Base-by-base conservation (phyloP, 2,888 invertebrate genomes). In the Melanotus villosus region DNA sequence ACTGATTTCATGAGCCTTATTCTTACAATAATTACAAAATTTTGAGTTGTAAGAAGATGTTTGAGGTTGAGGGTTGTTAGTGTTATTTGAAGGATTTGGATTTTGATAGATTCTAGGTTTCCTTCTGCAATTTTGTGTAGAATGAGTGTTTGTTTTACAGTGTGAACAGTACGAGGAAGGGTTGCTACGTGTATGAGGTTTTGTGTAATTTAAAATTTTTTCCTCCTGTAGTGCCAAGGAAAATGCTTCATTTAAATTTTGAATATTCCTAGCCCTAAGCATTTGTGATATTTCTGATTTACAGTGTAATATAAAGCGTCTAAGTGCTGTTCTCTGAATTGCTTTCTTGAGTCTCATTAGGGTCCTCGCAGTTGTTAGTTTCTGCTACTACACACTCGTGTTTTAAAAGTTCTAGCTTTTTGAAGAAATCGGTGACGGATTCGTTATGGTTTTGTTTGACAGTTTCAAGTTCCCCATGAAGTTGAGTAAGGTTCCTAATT, bases 21-120 rank as follows among this genome's bases (percentile, higher is more conserved):
- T 70, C 26, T 66, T 66, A 12, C 70, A 70, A 36, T 66, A 70
- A 23, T 66, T 70, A 23, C 70, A 66, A 30, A 56, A 66, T 66
- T 70, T 70, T 4, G 9, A 38, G 21, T 26, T 23, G n/a, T 21
- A 50, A 3, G 2, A 26, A 26, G 26, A 26, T 5, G 26, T 5
- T 3, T 26, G 3, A 26, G 26, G 26, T 26, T 26, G 3, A 3
- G 7, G 3, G 3, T 26, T 26, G 7, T 3, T 3, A 7, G 26
- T 26, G 3, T 26, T 12, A 19, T 41, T 14, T n/a, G 18, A 5
- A 26, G 3, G 3, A 7, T 5, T 5, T 5, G 26, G 7, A 26
- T 26, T 26, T 3, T 26, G 26, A 26, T 7, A 26, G 7, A 26
- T 1, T 38, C 12, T 4, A 5, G 38, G 38, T 34, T 38, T 38